phyloP scores from a whole-genome alignment of 2,888 invertebrate genomes.

The Hirtodrosophila histrioides region DNA sequence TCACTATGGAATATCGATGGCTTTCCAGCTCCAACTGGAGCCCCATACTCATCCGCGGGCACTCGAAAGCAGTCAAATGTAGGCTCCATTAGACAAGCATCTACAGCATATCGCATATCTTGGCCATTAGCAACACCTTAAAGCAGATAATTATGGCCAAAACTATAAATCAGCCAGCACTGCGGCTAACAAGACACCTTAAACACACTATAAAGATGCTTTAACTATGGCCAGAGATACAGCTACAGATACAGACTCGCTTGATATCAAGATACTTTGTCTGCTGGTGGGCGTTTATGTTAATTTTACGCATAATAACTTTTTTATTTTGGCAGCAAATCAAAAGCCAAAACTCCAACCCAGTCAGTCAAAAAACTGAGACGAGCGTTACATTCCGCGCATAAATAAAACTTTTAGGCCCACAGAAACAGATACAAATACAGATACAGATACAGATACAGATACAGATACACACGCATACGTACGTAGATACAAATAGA shows the following conservation, averaged over 20 bases:
- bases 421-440: conserved; percentile 3
- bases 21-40: no score
- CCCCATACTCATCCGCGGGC: no score
- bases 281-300: conserved; percentile 60
- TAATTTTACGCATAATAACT: conserved; percentile 44
- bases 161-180: conserved; percentile 51
- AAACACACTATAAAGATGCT: conserved; percentile 19
- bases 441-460: conserved; percentile 3
- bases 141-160: conserved; percentile 52
- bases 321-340: conserved; percentile 33
- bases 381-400: conserved; percentile 32
- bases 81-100: conserved; percentile 42
- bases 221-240: neutral
- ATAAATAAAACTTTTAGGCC: conserved; percentile 19
- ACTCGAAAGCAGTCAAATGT: conserved; percentile 26
- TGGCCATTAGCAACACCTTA: conserved; percentile 68
- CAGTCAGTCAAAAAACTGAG: conserved; percentile 9
- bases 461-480: neutral
- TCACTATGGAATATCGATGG: no score
- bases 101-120: conserved; percentile 10
- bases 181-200: conserved; percentile 13
- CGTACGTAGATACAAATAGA: conserved; percentile 2
- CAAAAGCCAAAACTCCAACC: conserved; percentile 22
- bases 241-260: conserved; percentile 11
- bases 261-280: conserved; percentile 13